phyloP scores from a whole-genome alignment of 1,140 invertebrate species.

The Bombus confusus region DNA sequence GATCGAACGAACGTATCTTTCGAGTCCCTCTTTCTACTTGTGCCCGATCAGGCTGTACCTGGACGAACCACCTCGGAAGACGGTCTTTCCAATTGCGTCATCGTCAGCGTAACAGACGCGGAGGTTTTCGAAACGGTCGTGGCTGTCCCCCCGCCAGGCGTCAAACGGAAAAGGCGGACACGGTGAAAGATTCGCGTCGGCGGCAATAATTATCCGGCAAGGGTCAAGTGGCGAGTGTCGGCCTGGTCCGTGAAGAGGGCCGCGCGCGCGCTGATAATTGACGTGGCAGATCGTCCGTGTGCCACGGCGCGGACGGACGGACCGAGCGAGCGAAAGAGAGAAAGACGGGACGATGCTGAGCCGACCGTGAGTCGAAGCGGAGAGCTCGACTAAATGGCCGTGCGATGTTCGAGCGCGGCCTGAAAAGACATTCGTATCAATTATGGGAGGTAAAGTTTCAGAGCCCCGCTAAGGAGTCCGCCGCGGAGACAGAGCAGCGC shows the following conservation, averaged over 20 bases:
- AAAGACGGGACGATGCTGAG: neutral
- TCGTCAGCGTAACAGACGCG: neutral
- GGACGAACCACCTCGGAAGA: too few species aligned
- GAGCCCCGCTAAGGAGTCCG: constrained; percentile 66
- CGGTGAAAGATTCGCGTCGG: neutral
- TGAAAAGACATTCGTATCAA: constrained; percentile 82
- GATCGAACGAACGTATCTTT: neutral
- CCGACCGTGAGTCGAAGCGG: constrained; percentile 9
- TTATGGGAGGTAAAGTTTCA: constrained; percentile 78
- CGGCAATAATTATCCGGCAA: constrained; percentile 21
- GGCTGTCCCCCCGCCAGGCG: neutral
- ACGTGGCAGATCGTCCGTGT: constrained; percentile 51
- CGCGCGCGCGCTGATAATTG: constrained; percentile 65
- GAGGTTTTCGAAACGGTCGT: neutral
- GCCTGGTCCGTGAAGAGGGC: neutral
- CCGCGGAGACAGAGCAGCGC: constrained; percentile 71
- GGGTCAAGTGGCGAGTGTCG: constrained; percentile 28
- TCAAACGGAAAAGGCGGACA: neutral
- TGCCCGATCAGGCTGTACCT: too few species aligned
- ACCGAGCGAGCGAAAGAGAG: neutral
- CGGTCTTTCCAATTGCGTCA: neutral
- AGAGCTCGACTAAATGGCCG: constrained; percentile 62
- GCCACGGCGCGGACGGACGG: neutral
- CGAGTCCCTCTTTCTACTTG: too few species aligned
- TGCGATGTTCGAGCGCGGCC: constrained; percentile 73